A percentile compares a stretch with the other conserved stretches of the same genome.
Conservation (phyloP, 2,888 invertebrate species). For the Zonitis immaculata region DNA sequence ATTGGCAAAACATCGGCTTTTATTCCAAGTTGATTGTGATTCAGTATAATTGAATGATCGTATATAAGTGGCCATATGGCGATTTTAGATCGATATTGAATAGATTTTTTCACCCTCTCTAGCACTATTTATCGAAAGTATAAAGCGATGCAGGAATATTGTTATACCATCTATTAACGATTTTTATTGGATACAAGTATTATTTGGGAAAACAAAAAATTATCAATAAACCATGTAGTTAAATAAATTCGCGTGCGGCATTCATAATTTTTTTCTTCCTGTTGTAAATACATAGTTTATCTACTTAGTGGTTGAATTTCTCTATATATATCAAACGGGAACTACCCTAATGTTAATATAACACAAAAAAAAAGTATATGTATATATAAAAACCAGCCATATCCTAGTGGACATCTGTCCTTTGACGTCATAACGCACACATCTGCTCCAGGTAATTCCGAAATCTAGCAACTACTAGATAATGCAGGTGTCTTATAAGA, state of each 20-base stretch:
- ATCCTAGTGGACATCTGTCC: slow-evolving; percentile 26
- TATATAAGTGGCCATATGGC: slow-evolving; percentile 1
- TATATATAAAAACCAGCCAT: slow-evolving; percentile 23
- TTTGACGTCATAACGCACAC: slow-evolving; percentile 23
- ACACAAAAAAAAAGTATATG: no score
- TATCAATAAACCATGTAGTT: no score
- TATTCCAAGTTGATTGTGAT: neutral
- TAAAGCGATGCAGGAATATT: neutral
- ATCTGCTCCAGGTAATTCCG: slow-evolving; percentile 25
- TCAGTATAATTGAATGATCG: neutral
- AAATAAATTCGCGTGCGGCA: slow-evolving; percentile 30
- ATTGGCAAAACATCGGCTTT: neutral
- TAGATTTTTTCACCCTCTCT: neutral
- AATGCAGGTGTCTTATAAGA: slow-evolving; percentile 14
- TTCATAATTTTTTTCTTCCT: neutral
- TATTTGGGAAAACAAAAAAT: no score
- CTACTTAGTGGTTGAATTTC: slow-evolving; percentile 2
- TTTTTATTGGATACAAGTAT: no score
- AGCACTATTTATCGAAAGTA: neutral
- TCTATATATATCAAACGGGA: slow-evolving; percentile 10
- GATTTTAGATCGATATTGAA: neutral
- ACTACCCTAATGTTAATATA: slow-evolving; percentile 20
- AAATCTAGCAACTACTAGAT: slow-evolving; percentile 16
- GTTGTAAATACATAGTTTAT: neutral
- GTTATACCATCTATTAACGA: no score